These are phyloP conservation scores for Chionis minor DNA, from an alignment of 2,113 vertebrate genomes.

Conservation along the genomic window DNA sequence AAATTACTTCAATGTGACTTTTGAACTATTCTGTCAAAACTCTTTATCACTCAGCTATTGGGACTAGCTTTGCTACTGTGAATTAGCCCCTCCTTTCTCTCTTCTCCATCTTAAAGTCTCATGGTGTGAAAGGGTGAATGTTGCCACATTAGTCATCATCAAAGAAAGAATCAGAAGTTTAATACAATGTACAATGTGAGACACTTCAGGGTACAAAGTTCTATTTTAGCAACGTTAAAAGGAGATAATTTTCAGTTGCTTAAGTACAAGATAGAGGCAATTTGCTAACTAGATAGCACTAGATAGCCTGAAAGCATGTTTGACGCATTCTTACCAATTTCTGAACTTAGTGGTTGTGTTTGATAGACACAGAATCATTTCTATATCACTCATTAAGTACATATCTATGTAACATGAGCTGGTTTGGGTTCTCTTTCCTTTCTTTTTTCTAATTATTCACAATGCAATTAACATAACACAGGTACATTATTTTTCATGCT, in stretches of 20 bases:
- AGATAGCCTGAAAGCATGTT: not conserved
- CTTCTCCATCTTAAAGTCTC: not conserved
- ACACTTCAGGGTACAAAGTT: not conserved
- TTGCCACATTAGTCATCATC: not conserved
- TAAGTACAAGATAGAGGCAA: not conserved
- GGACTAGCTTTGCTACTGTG: not conserved
- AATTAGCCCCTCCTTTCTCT: not conserved
- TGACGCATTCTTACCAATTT: not conserved
- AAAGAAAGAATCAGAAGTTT: not conserved
- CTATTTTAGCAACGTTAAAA: not conserved
- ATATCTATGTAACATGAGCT: not conserved
- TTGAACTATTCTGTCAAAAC: constrained; percentile 12
- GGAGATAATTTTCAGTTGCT: not conserved
- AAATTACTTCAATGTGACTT: constrained; percentile 20
- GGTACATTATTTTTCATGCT: not conserved
- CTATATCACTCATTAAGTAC: not conserved
- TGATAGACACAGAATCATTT: not conserved
- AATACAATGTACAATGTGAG: not conserved
- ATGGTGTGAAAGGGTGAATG: not conserved
- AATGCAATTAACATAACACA: not conserved
- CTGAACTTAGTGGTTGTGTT: not conserved
- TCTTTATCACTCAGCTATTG: not conserved
- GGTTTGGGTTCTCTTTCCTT: not conserved
- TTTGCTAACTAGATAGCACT: not conserved
- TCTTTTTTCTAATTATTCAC: not conserved